A percentile compares a stretch with the other conserved stretches of the same genome.
These are phyloP conservation scores for Caenorhabditis sp. DNA, from an alignment of 2,888 invertebrate genomes.

Conservation along the genomic window DNA sequence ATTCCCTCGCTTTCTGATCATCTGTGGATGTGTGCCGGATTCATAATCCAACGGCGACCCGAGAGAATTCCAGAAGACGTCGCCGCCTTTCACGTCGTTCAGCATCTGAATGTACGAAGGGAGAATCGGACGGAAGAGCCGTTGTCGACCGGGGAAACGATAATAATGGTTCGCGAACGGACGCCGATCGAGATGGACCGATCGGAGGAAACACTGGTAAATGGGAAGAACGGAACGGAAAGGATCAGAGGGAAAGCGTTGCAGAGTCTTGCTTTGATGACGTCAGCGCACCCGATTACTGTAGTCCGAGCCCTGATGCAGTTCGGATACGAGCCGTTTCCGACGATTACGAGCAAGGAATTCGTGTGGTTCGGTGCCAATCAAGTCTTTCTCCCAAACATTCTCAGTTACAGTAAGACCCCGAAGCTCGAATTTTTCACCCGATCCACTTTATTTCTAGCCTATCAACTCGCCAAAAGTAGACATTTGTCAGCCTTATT, in stretches of 20 bases:
- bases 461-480: background rate
- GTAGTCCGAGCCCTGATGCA: constrained; percentile 26
- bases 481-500: constrained; percentile 7
- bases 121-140: no score
- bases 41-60: constrained; percentile 8
- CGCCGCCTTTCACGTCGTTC: no score
- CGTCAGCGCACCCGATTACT: constrained; percentile 31
- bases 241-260: background rate
- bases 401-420: constrained; percentile 27
- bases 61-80: background rate
- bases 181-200: no score
- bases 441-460: constrained; percentile 1
- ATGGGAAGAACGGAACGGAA: background rate
- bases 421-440: background rate
- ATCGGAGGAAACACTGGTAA: constrained; percentile 6
- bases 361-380: background rate
- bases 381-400: constrained; percentile 3
- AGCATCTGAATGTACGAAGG: no score
- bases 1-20: background rate
- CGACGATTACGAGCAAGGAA: background rate
- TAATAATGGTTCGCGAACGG: no score
- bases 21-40: constrained; percentile 23
- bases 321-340: constrained; percentile 30
- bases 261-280: constrained; percentile 6
- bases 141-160: no score